phyloP scores from a whole-genome alignment of 2,113 vertebrate species.

The human (Homo sapiens) region DNA sequence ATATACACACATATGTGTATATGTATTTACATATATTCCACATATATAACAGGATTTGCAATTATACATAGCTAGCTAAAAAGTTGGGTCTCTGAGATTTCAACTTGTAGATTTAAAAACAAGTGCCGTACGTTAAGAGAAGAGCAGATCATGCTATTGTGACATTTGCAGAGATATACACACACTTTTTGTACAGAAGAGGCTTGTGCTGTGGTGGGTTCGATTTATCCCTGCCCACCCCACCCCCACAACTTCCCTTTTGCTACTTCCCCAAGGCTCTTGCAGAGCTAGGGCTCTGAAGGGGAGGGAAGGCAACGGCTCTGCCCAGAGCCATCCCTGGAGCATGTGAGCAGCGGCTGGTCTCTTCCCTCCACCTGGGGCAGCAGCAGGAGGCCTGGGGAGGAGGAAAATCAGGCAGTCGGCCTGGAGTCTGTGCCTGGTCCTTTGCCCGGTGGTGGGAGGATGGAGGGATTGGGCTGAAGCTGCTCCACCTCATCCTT shows the following conservation, averaged over 20 bases:
- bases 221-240: fast-evolving
- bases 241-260: background rate
- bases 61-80: constrained; percentile 40
- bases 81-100: constrained; percentile 41
- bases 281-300: background rate
- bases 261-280: background rate
- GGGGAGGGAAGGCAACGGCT: background rate
- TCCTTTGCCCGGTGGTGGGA: background rate
- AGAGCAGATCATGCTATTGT: background rate
- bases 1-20: background rate
- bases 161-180: background rate
- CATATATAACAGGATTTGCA: constrained; percentile 27
- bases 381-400: background rate
- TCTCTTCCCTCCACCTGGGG: background rate
- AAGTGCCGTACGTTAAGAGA: background rate
- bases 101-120: constrained; percentile 40
- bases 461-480: background rate
- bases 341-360: fast-evolving
- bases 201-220: background rate
- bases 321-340: background rate
- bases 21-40: constrained; percentile 27
- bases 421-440: background rate
- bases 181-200: background rate
- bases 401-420: fast-evolving
- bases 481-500: background rate